Evolutionary conservation across 2,113 vertebrate species (phyloP).

Genomic region (Saiga tatarica): DNA sequence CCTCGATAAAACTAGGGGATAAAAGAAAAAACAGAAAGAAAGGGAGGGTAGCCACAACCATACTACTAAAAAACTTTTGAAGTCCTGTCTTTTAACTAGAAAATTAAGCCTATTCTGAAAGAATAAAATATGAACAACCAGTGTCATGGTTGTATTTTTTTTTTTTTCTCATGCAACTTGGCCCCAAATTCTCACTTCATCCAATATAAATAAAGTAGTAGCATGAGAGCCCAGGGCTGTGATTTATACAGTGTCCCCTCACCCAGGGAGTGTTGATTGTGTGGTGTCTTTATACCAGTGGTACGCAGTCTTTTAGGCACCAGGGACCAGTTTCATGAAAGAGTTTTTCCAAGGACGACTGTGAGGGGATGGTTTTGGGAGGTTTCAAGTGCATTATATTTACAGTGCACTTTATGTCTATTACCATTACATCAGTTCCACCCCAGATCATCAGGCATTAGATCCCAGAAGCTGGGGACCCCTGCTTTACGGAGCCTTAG

Average conservation of each 20-base stretch:
- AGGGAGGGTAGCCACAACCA: too few relatives aligned
- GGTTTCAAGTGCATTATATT: neutral
- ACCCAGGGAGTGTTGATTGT: neutral
- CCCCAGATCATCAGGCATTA: neutral
- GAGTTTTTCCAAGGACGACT: neutral
- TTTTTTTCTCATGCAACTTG: neutral
- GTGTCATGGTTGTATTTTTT: neutral
- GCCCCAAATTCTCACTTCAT: neutral
- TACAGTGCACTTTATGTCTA: neutral
- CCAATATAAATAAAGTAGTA: neutral
- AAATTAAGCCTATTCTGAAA: neutral
- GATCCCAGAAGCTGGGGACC: neutral
- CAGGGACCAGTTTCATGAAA: neutral
- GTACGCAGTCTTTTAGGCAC: neutral
- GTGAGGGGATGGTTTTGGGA: neutral
- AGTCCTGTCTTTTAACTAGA: neutral
- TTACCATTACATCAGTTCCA: neutral
- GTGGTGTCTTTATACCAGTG: neutral
- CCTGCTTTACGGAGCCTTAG: neutral
- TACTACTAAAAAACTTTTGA: neutral
- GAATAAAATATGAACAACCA: neutral
- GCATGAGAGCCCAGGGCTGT: rapidly evolving
- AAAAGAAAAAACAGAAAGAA: neutral
- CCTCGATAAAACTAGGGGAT: neutral
- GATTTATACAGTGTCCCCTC: rapidly evolving